A percentile compares a stretch with the other conserved stretches of the same genome.
Conservation (phyloP, 1,140 invertebrate genomes). For the Drosophila pseudoananassae region DNA sequence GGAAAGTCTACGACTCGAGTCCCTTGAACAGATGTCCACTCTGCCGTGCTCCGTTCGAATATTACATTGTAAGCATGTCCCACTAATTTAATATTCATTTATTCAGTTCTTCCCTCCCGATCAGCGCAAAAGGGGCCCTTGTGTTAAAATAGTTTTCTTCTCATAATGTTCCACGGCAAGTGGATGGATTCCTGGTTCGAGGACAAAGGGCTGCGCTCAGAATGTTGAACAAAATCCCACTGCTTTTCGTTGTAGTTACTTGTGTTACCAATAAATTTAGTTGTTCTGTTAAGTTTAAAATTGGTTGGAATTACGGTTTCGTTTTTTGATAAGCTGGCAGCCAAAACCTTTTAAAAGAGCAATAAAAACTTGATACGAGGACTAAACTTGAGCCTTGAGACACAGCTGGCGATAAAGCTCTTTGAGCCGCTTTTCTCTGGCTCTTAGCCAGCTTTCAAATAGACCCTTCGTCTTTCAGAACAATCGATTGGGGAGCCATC, state of each 20-base stretch:
- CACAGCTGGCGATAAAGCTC: slow-evolving; percentile 6
- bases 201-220: neutral
- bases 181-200: neutral
- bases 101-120: neutral
- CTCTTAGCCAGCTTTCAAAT: slow-evolving; percentile 11
- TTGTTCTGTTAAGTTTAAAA: neutral
- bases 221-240: neutral
- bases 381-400: slow-evolving; percentile 13
- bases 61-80: slow-evolving; percentile 53
- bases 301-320: neutral
- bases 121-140: slow-evolving; percentile 14
- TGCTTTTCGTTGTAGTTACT: neutral
- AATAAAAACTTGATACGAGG: neutral
- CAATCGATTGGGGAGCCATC: slow-evolving; percentile 45
- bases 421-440: slow-evolving; percentile 13
- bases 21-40: slow-evolving; percentile 44
- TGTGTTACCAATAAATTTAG: neutral
- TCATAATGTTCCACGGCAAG: neutral
- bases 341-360: neutral
- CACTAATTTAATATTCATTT: neutral
- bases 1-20: slow-evolving; percentile 33
- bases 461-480: slow-evolving; percentile 8
- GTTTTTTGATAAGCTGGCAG: neutral
- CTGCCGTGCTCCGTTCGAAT: slow-evolving; percentile 49
- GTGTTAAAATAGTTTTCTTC: slow-evolving; percentile 17